Conservation (phyloP, 2,888 invertebrate genomes). For the Euspilapteryx auroguttella region DNA sequence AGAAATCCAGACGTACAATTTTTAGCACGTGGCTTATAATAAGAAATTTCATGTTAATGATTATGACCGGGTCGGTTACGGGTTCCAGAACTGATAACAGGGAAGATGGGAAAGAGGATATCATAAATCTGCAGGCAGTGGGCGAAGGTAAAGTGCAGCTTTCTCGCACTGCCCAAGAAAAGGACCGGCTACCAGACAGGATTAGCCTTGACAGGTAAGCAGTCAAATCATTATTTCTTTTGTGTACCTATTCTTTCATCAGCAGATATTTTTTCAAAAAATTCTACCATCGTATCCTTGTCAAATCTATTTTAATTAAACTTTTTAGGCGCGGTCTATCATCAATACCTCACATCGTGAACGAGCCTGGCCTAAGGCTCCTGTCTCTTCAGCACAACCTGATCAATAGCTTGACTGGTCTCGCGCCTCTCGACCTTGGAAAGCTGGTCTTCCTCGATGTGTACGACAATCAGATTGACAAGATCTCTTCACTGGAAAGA, state of each 20-base stretch:
- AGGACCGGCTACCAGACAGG: slow-evolving; percentile 83
- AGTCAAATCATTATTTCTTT: no score
- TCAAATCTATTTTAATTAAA: neutral
- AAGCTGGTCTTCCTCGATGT: slow-evolving; percentile 90
- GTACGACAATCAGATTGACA: slow-evolving; percentile 93
- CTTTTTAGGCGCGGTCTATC: slow-evolving; percentile 71
- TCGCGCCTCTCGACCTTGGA: slow-evolving; percentile 58
- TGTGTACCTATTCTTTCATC: no score
- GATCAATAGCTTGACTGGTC: slow-evolving; percentile 72
- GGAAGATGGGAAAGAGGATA: slow-evolving; percentile 41
- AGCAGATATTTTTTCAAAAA: no score
- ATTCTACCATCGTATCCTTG: no score
- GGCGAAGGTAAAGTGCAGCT: slow-evolving; percentile 70
- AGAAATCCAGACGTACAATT: no score
- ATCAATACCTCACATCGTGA: slow-evolving; percentile 80
- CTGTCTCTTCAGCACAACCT: slow-evolving; percentile 92
- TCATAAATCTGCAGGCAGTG: slow-evolving; percentile 57
- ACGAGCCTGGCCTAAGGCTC: slow-evolving; percentile 78
- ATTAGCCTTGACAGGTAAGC: slow-evolving; percentile 81
- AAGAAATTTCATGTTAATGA: no score
- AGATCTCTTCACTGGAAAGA: slow-evolving; percentile 76
- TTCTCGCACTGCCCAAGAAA: slow-evolving; percentile 72
- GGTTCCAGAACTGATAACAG: no score
- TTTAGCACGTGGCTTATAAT: no score
- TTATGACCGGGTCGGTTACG: no score